phyloP scores from a whole-genome alignment of 2,797 vertebrate species.

The Propithecus perrieri region DNA sequence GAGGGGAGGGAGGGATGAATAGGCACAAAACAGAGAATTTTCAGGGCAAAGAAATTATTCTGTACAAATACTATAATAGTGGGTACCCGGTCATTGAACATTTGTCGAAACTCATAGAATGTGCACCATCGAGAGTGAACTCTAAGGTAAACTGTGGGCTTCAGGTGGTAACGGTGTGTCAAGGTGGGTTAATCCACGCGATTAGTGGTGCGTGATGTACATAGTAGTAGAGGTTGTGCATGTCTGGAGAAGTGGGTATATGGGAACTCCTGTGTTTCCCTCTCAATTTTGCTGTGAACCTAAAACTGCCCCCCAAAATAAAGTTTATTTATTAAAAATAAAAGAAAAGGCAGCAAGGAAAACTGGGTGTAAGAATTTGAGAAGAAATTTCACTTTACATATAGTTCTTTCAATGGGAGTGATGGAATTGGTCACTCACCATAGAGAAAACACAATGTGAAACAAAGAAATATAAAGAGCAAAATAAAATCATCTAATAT shows the following conservation, averaged over 20 bases:
- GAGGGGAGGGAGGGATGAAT: background rate
- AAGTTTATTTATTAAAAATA: background rate
- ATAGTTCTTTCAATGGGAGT: background rate
- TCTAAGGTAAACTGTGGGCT: background rate
- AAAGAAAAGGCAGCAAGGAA: background rate
- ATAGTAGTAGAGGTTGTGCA: too few relatives aligned
- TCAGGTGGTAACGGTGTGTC: background rate
- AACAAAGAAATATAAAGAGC: constrained; percentile 1
- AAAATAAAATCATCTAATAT: background rate
- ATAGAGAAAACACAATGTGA: background rate
- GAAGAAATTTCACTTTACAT: background rate
- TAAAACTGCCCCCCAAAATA: background rate
- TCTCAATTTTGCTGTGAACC: background rate
- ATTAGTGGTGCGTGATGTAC: background rate
- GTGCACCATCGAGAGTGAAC: background rate
- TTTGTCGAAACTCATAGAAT: background rate
- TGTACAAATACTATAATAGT: background rate
- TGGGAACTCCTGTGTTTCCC: background rate
- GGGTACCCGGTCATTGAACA: too few relatives aligned
- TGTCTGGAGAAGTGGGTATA: fast-evolving
- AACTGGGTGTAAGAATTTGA: background rate
- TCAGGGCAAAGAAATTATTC: background rate
- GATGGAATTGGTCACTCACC: background rate
- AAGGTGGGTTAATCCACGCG: background rate
- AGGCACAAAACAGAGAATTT: background rate